Evolutionary conservation across 2,113 vertebrate genomes (phyloP), one percentile per base, ranked within the genome.

Genomic region (Vidua macroura): DNA sequence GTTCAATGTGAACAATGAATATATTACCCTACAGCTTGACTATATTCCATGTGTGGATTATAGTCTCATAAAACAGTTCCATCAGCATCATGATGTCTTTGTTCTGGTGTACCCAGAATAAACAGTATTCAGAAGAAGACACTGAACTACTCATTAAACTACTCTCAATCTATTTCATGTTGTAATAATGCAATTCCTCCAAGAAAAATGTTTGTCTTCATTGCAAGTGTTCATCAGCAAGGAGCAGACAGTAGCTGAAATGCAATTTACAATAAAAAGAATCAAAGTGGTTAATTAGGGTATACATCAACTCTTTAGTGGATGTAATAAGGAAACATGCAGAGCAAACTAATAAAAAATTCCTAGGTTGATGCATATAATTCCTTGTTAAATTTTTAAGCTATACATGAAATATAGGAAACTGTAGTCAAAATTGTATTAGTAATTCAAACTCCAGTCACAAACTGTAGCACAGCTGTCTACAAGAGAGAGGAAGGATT

Each of bases 121-220:
- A 86, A 83, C 5, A 35, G 8, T 33, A 66, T 86, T 88, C 62
- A 87, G 43, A 84, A 60, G 28, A 75, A 82, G 84, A 77, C 44
- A 48, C 25, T 52, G 48, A 27, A 53, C 77, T 69, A 35, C 33
- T 73, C 69, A 53, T 88, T 93, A 88, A 93, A 60, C 14, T 56
- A 72, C n/a, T 72, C 49, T 91, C 53, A 64, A 58, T 88, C 73
- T 67, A n/a, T 70, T 64, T 83, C 25, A 25, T 37, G 19, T 66
- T 79, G 43, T 63, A 92, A 81, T 83, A 82, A 86, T 82, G 60
- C 27, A 53, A 86, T 91, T 95, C 52, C 39, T 83, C 53, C 44
- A 66, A 69, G 55, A 70, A 92, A 95, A 95, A 67, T 37, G 49
- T 64, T 86, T 82, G 35, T 96, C 85, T 86, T 90, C 30, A 82